Evolutionary conservation across 2,888 invertebrate genomes (phyloP).

Genomic region (Andricus curvator): DNA sequence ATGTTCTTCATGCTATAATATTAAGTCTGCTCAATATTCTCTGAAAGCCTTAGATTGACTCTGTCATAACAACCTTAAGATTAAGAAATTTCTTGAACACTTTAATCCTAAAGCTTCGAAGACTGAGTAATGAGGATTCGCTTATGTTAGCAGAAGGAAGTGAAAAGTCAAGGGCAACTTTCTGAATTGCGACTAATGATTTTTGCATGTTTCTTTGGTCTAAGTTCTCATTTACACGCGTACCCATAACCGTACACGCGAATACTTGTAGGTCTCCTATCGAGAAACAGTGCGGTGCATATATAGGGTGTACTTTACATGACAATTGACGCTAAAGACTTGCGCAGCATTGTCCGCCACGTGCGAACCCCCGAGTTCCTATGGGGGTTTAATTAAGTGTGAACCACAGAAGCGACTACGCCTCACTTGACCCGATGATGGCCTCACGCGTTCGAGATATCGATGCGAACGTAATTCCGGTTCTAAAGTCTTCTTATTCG

Average conservation of each 20-base stretch:
- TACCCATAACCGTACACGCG: conserved; percentile 23
- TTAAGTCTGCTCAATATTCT: too few species aligned
- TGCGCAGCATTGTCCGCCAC: conserved; percentile 75
- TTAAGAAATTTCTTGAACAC: neutral
- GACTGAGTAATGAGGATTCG: neutral
- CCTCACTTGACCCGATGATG: conserved; percentile 77
- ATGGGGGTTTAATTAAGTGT: conserved; percentile 78
- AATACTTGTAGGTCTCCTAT: conserved; percentile 64
- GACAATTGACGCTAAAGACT: conserved; percentile 78
- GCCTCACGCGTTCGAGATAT: conserved; percentile 68
- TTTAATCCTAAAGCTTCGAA: neutral
- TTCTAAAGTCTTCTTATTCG: conserved; percentile 31
- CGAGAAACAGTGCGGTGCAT: conserved; percentile 69
- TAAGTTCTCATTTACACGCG: conserved; percentile 27
- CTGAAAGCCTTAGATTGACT: too few species aligned
- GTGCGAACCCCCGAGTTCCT: conserved; percentile 74
- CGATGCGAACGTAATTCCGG: conserved; percentile 63
- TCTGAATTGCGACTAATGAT: conserved; percentile 41
- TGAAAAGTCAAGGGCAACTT: conserved; percentile 11
- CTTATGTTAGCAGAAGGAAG: neutral
- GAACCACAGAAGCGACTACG: conserved; percentile 77
- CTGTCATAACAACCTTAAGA: neutral
- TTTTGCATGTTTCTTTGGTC: conserved; percentile 34
- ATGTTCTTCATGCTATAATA: too few species aligned
- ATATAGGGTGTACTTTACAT: conserved; percentile 76